Evolutionary conservation across 2,113 vertebrate species (phyloP), one percentile per base, ranked within the genome.

Genomic region (Jacana jacana): DNA sequence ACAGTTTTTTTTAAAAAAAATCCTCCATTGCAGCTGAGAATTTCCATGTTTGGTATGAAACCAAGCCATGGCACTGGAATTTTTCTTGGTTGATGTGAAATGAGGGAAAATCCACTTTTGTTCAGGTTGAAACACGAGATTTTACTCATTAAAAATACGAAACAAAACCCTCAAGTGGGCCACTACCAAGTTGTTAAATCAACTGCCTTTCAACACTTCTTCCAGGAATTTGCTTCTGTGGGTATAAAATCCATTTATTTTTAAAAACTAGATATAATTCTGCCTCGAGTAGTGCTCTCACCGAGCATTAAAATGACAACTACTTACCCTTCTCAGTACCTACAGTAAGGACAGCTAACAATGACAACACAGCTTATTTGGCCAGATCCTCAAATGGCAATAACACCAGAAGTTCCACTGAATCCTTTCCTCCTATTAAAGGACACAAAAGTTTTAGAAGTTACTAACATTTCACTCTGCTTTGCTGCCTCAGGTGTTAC

Each of bases 301-400:
- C 48, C 65, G 15, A 87, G 63, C 40, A 82, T 73, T 77, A 89
- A 91, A 86, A 76, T 14, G 20, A 42, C 73, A 87, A 16, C 79
- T 81, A 79, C 89, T 94, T 91, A 87, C 78, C 94, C 93, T 87
- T 93, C 82, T 81, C 48, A 72, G 22, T 48, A 57, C 31, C 92
- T 94, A 90, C 80, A 88, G 73, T 48, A 49, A 78, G 52, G 72
- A 71, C 71, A 89, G 91, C 81, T 79, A 95, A 86, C 64, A 64
- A 24, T 48, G 81, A 72, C 66, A 95, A 39, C 22, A 55, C 64
- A 88, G 84, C 60, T 91, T 87, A 66, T 65, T 55, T 81, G 89
- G 84, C 60, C 93, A 90, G 63, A 72, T 89, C 84, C 89, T 96
- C 84, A 57, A 19, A 9, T 27, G 49, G 84, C 85, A 92, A 17